phyloP scores from a whole-genome alignment of 2,113 vertebrate genomes.

The Hassar affinis region DNA sequence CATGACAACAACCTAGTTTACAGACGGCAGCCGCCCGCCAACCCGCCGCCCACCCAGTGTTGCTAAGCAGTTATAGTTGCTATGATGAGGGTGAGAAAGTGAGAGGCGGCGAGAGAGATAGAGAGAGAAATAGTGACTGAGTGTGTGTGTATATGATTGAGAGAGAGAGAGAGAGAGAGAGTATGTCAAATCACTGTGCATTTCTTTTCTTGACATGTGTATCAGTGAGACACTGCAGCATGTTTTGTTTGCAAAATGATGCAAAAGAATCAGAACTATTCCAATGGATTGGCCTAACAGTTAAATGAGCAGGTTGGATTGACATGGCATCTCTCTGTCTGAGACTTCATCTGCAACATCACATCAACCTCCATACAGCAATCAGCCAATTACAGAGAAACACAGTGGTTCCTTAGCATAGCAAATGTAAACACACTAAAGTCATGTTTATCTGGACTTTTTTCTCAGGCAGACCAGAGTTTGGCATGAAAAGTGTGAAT shows the following conservation, averaged over 20 bases:
- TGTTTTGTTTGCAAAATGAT: background rate
- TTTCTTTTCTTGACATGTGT: conserved; percentile 52
- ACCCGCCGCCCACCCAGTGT: conserved; percentile 62
- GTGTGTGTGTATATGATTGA: conserved; percentile 32
- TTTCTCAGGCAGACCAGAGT: background rate
- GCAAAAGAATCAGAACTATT: conserved; percentile 6
- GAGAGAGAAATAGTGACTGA: conserved; percentile 32
- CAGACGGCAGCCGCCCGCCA: conserved; percentile 51
- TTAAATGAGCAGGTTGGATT: background rate
- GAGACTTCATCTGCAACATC: background rate
- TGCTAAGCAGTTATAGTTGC: conserved; percentile 74
- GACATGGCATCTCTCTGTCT: too few species aligned
- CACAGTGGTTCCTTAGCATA: too few species aligned
- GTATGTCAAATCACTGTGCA: conserved; percentile 59
- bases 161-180: background rate
- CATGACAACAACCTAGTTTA: conserved; percentile 64
- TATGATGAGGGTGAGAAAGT: conserved; percentile 47
- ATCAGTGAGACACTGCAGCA: conserved; percentile 3
- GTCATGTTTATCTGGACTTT: too few species aligned
- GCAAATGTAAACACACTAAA: background rate
- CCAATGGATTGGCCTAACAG: background rate
- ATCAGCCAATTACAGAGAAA: background rate
- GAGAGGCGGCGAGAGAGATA: background rate
- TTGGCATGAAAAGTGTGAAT: background rate
- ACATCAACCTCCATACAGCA: background rate